Percentiles rank a stretch among this genome's conserved stretches.
phyloP scores from a whole-genome alignment of 2,797 vertebrate genomes.

The Onychomys arenicola region DNA sequence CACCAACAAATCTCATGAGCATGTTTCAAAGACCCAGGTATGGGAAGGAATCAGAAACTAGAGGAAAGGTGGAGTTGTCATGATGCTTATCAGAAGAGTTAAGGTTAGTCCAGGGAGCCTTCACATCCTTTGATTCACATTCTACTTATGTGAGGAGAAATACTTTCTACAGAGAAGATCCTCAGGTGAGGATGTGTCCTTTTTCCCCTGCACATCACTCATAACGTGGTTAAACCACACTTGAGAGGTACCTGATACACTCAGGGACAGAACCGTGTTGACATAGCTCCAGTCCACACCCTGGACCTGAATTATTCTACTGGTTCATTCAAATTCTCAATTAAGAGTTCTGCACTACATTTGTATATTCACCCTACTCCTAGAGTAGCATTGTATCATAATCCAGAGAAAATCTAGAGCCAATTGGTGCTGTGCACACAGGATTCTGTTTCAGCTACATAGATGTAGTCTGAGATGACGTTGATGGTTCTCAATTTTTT shows the following conservation, averaged over 20 bases:
- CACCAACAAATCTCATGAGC: background rate
- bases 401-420: background rate
- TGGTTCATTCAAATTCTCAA: background rate
- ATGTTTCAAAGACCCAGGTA: background rate
- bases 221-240: background rate
- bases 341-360: background rate
- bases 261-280: background rate
- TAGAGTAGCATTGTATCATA: background rate
- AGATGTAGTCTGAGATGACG: background rate
- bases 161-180: background rate
- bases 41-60: background rate
- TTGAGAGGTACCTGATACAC: background rate
- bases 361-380: background rate
- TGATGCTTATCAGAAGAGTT: background rate
- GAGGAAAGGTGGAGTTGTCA: background rate
- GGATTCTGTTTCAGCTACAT: background rate
- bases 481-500: background rate
- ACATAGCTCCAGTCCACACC: background rate
- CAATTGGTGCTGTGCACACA: background rate
- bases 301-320: background rate
- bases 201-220: background rate
- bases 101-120: background rate
- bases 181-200: background rate
- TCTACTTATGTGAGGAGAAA: background rate
- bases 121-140: background rate